Evolutionary conservation across 2,113 vertebrate genomes (phyloP), one percentile per base, ranked within the genome.

Genomic region (Phodopus roborovskii): DNA sequence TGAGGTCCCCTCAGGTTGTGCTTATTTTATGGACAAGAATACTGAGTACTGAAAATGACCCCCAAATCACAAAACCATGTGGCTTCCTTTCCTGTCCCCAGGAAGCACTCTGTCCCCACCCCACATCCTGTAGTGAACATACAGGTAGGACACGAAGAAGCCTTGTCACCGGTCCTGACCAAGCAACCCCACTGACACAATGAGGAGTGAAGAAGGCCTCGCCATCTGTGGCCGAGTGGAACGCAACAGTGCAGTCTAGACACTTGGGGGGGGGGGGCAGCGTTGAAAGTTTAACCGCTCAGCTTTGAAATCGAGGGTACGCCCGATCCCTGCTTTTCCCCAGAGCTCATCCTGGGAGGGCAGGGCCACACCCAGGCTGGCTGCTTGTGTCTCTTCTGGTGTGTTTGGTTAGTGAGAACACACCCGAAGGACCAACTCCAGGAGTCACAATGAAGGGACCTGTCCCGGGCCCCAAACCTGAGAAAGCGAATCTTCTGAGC

Each of bases 301-400:
- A 39, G 17, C 39, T 90, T 56, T 45, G 26, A 93, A 81, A 94
- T 16, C 33, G 20, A 64, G 19, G 28, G 45, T 7, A 58, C 5
- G n/a, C 60, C 33, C 42, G 70, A 10, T 42, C 8, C 66, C 71
- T 74, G 42, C 12, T 39, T 11, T 24, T 36, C 45, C 45, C n/a
- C 5, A 19, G 19, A 12, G 50, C 70, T 68, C 70, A 87, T 60
- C 28, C 17, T 1, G 24, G 16, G 62, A 53, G 24, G 26, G 22
- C 24, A 26, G 62, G 62, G 19, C 16, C 33, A 58, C 42, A 0
- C 12, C 10, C 36, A 0, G 42, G 12, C 68, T 0, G 2, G 1
- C 58, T 28, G 64, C 36, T n/a, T 20, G 30, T 17, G 6, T 36
- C 13, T 60, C 24, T 2, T 24, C 73, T 15, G 28, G 28, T 66